Evolutionary conservation across 2,888 invertebrate species (phyloP).

Genomic region (Heteropelma amictum): DNA sequence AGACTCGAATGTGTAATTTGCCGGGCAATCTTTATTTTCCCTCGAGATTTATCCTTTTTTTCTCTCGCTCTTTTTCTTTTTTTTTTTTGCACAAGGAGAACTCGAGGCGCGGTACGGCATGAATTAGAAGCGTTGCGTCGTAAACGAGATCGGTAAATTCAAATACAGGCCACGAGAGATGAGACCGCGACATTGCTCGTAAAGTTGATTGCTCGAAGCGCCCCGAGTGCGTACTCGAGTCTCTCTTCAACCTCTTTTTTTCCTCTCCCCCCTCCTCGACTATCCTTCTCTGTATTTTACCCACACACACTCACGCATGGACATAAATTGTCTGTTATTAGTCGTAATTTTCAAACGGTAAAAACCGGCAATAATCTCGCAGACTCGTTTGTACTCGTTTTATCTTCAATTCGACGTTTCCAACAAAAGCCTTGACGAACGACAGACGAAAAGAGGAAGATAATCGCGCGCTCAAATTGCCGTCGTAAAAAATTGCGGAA

Average conservation of each 20-base stretch:
- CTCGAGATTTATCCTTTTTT: too few species aligned
- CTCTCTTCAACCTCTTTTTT: conserved; percentile 1
- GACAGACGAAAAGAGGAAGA: neutral
- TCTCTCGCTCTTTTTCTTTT: too few species aligned
- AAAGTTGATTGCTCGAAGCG: conserved; percentile 57
- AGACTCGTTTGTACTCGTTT: conserved; percentile 10
- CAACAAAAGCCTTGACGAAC: neutral
- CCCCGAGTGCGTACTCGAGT: neutral
- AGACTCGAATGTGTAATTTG: too few species aligned
- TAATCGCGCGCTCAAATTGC: too few species aligned
- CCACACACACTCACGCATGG: neutral
- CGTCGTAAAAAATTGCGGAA: too few species aligned
- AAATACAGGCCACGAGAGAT: conserved; percentile 52
- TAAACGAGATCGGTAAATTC: conserved; percentile 58
- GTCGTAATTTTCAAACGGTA: conserved; percentile 43
- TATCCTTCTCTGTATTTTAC: neutral
- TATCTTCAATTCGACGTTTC: conserved; percentile 31
- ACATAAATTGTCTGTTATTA: conserved; percentile 39
- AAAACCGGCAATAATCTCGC: conserved; percentile 25
- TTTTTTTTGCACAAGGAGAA: too few species aligned
- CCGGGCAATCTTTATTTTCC: too few species aligned
- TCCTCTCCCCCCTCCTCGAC: neutral
- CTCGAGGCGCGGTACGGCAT: conserved; percentile 49
- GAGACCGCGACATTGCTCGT: conserved; percentile 45
- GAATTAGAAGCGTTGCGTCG: conserved; percentile 59